Percentiles rank a stretch among this genome's conserved stretches.
These are phyloP conservation scores for Trachops cirrhosus DNA, from an alignment of 2,797 vertebrate genomes.

Conservation along the genomic window DNA sequence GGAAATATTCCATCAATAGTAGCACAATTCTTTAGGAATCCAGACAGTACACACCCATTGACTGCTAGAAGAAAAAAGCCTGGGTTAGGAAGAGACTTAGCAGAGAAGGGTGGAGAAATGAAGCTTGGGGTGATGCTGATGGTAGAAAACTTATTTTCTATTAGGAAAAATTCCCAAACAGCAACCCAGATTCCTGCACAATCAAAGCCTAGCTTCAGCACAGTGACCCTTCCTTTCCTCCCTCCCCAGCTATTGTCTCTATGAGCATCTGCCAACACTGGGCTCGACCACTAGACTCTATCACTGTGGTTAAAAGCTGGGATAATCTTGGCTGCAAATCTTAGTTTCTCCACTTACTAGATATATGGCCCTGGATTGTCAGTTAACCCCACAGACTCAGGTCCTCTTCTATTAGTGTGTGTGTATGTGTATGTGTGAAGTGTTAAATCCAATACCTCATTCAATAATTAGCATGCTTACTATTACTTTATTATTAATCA, in stretches of 20 bases:
- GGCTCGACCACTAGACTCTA: neutral
- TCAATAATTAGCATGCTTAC: neutral
- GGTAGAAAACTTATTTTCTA: neutral
- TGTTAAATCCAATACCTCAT: neutral
- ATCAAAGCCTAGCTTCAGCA: neutral
- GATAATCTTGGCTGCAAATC: neutral
- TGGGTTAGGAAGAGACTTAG: neutral
- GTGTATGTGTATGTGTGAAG: neutral
- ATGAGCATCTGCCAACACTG: neutral
- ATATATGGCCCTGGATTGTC: neutral
- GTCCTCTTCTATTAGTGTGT: neutral
- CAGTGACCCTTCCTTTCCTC: neutral
- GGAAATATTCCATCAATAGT: neutral
- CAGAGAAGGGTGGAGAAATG: neutral
- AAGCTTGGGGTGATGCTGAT: neutral
- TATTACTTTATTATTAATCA: neutral
- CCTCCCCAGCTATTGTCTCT: neutral
- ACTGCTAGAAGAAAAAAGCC: constrained; percentile 1
- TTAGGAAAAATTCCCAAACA: neutral
- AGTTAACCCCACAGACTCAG: neutral
- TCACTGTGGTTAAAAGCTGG: neutral
- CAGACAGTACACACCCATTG: constrained; percentile 47
- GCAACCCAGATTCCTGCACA: neutral
- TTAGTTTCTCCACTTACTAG: neutral
- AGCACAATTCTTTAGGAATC: constrained; percentile 59